phyloP scores from a whole-genome alignment of 2,888 invertebrate species.

The Xestia ashworthii region DNA sequence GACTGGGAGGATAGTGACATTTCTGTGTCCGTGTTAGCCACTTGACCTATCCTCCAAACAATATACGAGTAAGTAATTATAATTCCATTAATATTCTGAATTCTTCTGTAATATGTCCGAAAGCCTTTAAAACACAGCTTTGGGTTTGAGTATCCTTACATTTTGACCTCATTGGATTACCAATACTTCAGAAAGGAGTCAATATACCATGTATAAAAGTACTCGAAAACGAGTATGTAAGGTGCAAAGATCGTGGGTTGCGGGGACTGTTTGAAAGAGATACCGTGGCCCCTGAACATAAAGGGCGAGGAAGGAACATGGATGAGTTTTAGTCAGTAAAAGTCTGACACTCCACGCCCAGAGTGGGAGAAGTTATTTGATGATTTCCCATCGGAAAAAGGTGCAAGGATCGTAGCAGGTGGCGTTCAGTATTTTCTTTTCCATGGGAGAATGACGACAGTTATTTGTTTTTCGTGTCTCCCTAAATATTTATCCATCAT shows the following conservation, averaged over 20 bases:
- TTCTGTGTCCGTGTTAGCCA: conserved; percentile 67
- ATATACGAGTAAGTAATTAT: conserved; percentile 10
- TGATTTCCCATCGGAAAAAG: too few species aligned
- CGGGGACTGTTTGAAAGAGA: too few species aligned
- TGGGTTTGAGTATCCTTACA: background rate
- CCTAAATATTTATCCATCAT: background rate
- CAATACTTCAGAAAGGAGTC: background rate
- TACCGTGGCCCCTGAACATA: too few species aligned
- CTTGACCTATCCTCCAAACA: conserved; percentile 71
- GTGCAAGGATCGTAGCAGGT: background rate
- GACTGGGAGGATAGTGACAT: conserved; percentile 49
- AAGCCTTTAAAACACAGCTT: background rate
- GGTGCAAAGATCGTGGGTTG: too few species aligned
- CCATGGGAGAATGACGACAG: too few species aligned
- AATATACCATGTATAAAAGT: too few species aligned
- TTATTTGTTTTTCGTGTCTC: background rate
- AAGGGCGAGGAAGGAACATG: too few species aligned
- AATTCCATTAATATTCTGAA: conserved; percentile 1
- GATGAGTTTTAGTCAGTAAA: too few species aligned
- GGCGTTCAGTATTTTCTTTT: background rate
- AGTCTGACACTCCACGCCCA: too few species aligned
- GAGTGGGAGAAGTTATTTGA: too few species aligned
- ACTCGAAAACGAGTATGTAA: background rate
- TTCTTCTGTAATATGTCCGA: background rate
- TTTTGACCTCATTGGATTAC: background rate